Conservation (phyloP, 2,888 invertebrate genomes). For the Monochamus alternatus region DNA sequence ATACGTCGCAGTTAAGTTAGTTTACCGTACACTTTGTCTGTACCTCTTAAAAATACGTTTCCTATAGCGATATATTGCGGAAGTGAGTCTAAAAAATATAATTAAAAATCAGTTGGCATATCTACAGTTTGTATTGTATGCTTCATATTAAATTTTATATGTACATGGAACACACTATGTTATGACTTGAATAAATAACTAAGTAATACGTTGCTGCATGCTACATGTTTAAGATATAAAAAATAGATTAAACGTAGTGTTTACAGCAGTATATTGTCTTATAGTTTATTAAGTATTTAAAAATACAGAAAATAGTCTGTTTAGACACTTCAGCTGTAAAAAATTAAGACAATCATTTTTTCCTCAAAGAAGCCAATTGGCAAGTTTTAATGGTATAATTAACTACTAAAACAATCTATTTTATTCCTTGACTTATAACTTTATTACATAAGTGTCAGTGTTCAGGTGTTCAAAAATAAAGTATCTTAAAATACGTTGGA, state of each 20-base stretch:
- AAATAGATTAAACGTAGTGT: conserved; percentile 1
- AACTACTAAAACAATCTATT: too few relatives aligned
- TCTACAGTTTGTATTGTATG: not conserved
- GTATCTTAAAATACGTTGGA: too few relatives aligned
- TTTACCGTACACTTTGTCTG: conserved; percentile 5
- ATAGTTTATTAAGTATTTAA: too few relatives aligned
- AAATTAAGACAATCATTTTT: too few relatives aligned
- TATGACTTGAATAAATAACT: not conserved
- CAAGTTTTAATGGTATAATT: too few relatives aligned
- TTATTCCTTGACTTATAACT: too few relatives aligned
- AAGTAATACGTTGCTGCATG: not conserved
- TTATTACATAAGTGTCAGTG: too few relatives aligned
- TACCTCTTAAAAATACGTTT: conserved; percentile 6
- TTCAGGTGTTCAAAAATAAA: too few relatives aligned
- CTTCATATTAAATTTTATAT: conserved; percentile 23
- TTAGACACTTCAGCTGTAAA: too few relatives aligned
- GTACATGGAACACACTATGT: not conserved
- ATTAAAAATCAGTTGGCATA: conserved; percentile 18
- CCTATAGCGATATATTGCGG: conserved; percentile 15
- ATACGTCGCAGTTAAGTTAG: conserved; percentile 22
- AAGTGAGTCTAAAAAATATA: conserved; percentile 2
- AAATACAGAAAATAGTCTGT: too few relatives aligned
- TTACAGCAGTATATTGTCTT: too few relatives aligned
- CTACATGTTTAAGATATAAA: conserved; percentile 1
- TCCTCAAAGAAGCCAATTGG: too few relatives aligned